phyloP scores from a whole-genome alignment of 2,113 vertebrate species.

The Lichenostomus cassidix region DNA sequence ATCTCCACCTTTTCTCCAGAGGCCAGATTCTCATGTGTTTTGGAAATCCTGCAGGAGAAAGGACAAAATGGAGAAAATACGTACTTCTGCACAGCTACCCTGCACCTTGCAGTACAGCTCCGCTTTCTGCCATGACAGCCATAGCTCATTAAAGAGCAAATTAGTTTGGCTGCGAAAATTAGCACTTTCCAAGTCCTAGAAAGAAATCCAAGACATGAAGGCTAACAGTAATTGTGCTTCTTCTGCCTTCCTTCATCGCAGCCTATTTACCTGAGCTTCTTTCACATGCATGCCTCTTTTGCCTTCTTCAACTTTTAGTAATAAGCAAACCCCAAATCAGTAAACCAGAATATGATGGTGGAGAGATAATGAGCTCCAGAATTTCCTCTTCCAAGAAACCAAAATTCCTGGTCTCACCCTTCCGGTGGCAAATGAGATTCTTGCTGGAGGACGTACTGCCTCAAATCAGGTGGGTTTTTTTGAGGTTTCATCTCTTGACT shows the following conservation, averaged over 20 bases:
- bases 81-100: neutral
- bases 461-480: conserved; percentile 35
- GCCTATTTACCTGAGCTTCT: neutral
- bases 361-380: conserved; percentile 30
- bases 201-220: neutral
- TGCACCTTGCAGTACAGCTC: neutral
- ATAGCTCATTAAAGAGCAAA: neutral
- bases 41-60: neutral
- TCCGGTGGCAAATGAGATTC: conserved; percentile 29
- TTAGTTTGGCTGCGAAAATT: neutral
- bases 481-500: conserved; percentile 36
- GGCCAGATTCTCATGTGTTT: neutral
- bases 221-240: neutral
- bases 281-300: neutral
- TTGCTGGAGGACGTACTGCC: conserved; percentile 37
- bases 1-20: neutral
- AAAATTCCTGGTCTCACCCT: conserved; percentile 45
- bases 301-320: neutral
- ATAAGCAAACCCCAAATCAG: conserved; percentile 16
- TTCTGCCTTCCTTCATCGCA: neutral
- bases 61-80: neutral
- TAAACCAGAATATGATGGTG: neutral
- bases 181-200: neutral
- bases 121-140: neutral
- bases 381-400: conserved; percentile 29